Base-by-base conservation (phyloP, 2,797 vertebrate genomes). In the Neopelma chrysocephalum region DNA sequence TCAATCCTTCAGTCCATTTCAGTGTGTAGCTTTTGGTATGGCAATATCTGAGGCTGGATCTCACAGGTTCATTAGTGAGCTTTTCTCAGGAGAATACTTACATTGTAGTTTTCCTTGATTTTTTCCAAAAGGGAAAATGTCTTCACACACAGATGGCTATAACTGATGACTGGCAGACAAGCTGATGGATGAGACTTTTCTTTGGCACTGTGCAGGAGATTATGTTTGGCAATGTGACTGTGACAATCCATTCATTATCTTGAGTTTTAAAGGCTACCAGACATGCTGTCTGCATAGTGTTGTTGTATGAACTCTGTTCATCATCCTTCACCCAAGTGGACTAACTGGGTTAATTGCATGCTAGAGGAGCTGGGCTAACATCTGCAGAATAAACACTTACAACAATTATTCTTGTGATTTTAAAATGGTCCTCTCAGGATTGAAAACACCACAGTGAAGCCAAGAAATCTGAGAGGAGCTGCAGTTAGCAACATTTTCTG, bases 61-160 rank as follows among this genome's bases (percentile, higher is more conserved):
- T 97, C 78, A 64, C 42, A 83, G 53, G 56, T 32, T 92, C 80
- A 40, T 96, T 93, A 95, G 43, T n/a, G 34, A 81, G 10, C 32
- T 89, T 22, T 71, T 95, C 95, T 85, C 25, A 8, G 47, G 84
- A 83, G 47, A 94, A 96, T 94, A 45, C 68, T 94, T 96, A 66
- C n/a, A 75, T 66, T 84, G 77, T 82, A 86, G 79, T 90, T 97
- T 96, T 94, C 56, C 69, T 97, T 96, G 91, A 77, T 83, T 77
- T 93, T 89, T 95, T 89, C 85, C 81, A 86, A 89, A 81, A 81
- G 72, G n/a, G 47, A 91, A 89, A 95, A 88, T 40, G 34, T 87
- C 86, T 96, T 94, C 43, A 70, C 78, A 93, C 93, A 80, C 96
- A 97, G 94, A 97, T 96, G 97, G 96, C 75, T 84, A 11, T 90